Evolutionary conservation across 1,140 invertebrate species (phyloP), one percentile per base, ranked within the genome.

Genomic region (Bicyclus anynana): DNA sequence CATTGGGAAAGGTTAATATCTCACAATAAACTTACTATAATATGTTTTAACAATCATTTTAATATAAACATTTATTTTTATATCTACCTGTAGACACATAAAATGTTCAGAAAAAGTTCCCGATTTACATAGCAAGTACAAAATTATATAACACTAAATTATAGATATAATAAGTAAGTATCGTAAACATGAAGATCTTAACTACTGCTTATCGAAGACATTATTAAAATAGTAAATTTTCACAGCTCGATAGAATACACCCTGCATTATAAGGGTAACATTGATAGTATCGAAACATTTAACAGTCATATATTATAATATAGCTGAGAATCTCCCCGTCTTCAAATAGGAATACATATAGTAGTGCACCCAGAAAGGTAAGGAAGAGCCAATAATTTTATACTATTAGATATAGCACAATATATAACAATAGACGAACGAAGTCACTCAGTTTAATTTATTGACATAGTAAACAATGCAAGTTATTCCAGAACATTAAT

Each of bases 1-100:
- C 44, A 26, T 20, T 21, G 17, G 49, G 18, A 21, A 37, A 23
- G 49, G 49, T 51, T 37, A 21, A 38, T 51, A 23, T 35, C n/a
- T 12, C 21, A 35, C 29, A 51, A 51, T 51, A 38, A 38, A 51
- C 20, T 51, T 14, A 38, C 27, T 18, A 12, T 17, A 16, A 16
- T 48, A 50, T n/a, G 35, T 40, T 1, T 49, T 54, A 60, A 60
- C 58, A 60, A 49, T 60, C 6, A 29, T 18, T 60, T 54, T 54
- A 60, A 48, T 60, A 60, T 44, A 54, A 54, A 60, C 51, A 53
- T 47, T 33, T 53, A 53, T 49, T 40, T 21, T 49, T 53, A 40
- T 51, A 59, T 35, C 40, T 35, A 18, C 46, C 40, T 35, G 21
- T 60, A 50, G 58, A 59, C 51, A 59, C 44, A 48, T 44, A 46